Evolutionary conservation across 2,113 vertebrate genomes (phyloP), one percentile per base, ranked within the genome.

Genomic region (Erinaceus europaeus): DNA sequence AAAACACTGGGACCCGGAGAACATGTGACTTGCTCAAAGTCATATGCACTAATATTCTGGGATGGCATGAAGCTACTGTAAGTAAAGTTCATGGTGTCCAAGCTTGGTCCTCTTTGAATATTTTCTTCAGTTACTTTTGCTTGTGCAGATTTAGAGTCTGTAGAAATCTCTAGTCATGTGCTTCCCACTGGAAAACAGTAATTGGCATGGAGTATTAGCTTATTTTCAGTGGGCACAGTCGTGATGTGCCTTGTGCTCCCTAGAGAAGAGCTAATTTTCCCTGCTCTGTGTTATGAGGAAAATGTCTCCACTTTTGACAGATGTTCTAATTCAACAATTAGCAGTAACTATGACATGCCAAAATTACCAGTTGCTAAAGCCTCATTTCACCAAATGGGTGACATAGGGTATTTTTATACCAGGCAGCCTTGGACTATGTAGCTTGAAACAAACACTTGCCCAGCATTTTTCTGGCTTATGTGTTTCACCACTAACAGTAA

Each of bases 301-400:
- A 64, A 81, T 48, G 88, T 82, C 71, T 53, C 61, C 57, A 80
- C 81, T 91, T 88, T 89, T 92, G 89, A 94, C 93, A 90, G 89
- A 92, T 90, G 71, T 91, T 94, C 81, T 93, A 85, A 91, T 93
- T 94, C 89, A 95, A 73, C 90, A 86, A 93, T 90, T 91, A 92
- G 74, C 77, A 65, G 74, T 77, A 67, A 84, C 53, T 89, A 42
- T 84, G 65, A 85, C 77, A 88, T 90, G 48, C 84, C 91, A 38
- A 94, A 92, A 92, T 92, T 88, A 91, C 77, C 77, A 79, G 52
- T 94, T 93, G 68, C 59, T 92, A 77, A 92, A 90, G 48, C 36
- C 46, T 81, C 48, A 65, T 34, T 91, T 93, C 90, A 77, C 46
- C 71, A 85, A 90, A 82, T 90, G 68, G 81, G 74, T 91, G 81